A percentile compares a stretch with the other conserved stretches of the same genome.
Evolutionary conservation across 2,113 vertebrate genomes (phyloP).

Genomic region (Plecotus auritus): DNA sequence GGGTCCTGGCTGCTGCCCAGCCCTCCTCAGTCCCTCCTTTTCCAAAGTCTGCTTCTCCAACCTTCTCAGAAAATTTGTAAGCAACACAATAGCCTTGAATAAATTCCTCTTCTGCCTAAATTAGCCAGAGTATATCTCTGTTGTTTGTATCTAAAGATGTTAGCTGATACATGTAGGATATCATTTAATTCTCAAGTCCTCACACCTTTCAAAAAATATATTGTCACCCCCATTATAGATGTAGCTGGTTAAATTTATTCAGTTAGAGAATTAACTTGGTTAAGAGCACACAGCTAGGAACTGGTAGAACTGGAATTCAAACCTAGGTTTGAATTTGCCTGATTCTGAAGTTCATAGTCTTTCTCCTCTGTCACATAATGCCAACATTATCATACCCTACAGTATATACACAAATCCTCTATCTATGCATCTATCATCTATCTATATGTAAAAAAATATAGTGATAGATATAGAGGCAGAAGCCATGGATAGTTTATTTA

Average conservation of each 20-base stretch:
- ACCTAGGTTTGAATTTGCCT: not conserved
- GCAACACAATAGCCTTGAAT: not conserved
- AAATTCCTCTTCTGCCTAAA: not conserved
- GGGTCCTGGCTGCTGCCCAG: not conserved
- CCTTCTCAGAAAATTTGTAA: not conserved
- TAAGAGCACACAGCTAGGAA: not conserved
- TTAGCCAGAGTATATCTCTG: not conserved
- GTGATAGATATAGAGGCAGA: not conserved
- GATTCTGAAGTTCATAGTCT: not conserved
- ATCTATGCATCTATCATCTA: not conserved
- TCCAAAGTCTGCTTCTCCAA: not conserved
- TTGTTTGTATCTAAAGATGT: not conserved
- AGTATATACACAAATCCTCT: not conserved
- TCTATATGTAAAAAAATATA: not conserved
- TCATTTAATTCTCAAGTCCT: conserved; percentile 31
- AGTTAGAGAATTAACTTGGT: not conserved
- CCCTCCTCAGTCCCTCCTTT: not conserved
- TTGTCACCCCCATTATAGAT: not conserved
- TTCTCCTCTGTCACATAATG: not conserved
- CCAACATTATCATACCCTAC: not conserved
- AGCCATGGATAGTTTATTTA: not conserved
- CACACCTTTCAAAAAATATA: not conserved
- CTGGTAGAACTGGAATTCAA: not conserved
- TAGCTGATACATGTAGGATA: not conserved
- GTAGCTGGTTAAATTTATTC: conserved; percentile 1